Evolutionary conservation across 2,888 invertebrate species (phyloP), one percentile per base, ranked within the genome.

Genomic region (Parnassius orleans): DNA sequence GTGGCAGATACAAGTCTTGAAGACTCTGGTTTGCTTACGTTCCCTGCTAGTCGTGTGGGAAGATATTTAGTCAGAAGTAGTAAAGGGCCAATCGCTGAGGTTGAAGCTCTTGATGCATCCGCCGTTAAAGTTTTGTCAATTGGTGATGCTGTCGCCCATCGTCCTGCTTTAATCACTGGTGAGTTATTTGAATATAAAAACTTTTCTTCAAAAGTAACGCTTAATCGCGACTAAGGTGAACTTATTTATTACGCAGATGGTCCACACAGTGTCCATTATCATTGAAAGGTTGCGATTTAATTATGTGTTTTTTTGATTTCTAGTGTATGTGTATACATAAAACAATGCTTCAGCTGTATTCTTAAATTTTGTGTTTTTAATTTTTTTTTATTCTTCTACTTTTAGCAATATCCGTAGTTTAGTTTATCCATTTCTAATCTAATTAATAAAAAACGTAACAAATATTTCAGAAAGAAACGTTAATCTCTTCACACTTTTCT

Each of bases 71-170:
- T 98, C 63, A 93, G 94, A 56, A 83, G 78, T 57, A 60, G 84
- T 0, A 69, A 84, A 12, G 90, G 90, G 0, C 82, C 86, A 0
- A 71, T 91, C 0, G 90, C 90, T 0, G 91, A 90, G 53, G 89
- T 97, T 3, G 97, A 98, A 72, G 96, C 96, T 0, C 95, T 97
- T 57, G 96, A 97, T 79, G 95, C 96, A 0, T 86, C 93, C 0
- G 93, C 95, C 60, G 95, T 95, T 9, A 94, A 94, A 72, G 93
- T 96, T 52, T 90, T 94, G 63, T 95, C 95, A 61, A 94, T 95
- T 57, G 94, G 95, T 0, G 97, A 97, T 74, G 90, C 96, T 0
- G 92, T 95, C 50, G 96, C 96, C 61, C 96, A 97, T 83, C 93
- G 96, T 61, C 96, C 97, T 1, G 96, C 96, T 14, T 95, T 95